phyloP scores from a whole-genome alignment of 2,888 invertebrate species.

The Athrips mouffetella region DNA sequence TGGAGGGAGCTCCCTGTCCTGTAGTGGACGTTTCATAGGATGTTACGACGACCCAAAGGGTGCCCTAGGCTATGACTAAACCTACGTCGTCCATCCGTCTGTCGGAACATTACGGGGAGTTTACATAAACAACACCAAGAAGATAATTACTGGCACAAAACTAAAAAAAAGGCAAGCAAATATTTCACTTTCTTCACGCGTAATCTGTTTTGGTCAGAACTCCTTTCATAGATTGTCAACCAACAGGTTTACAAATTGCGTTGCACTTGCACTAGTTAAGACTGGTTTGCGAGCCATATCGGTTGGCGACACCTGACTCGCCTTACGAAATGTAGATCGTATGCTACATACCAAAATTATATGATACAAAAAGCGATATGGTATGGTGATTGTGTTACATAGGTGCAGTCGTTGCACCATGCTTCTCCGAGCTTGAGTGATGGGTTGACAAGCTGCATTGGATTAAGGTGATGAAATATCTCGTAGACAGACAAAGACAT shows the following conservation, averaged over 20 bases:
- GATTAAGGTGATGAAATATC: not conserved
- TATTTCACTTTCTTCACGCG: no score
- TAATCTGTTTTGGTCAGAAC: not conserved
- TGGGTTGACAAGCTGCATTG: not conserved
- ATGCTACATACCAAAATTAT: slow-evolving; percentile 5
- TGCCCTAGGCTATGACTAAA: no score
- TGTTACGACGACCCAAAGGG: no score
- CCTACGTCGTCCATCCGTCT: no score
- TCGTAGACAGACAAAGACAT: no score
- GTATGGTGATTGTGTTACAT: slow-evolving; percentile 8
- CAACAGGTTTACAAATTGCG: slow-evolving; percentile 8
- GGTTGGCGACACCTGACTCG: slow-evolving; percentile 34
- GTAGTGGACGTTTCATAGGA: no score
- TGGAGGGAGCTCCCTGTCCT: no score
- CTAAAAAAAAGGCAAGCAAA: no score
- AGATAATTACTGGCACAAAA: no score
- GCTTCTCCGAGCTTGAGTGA: not conserved
- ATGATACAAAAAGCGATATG: slow-evolving; percentile 2
- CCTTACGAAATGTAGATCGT: slow-evolving; percentile 20
- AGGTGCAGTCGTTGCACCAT: slow-evolving; percentile 4
- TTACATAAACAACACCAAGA: no score
- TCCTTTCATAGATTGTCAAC: slow-evolving; percentile 2
- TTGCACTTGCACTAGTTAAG: slow-evolving; percentile 15
- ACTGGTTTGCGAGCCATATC: slow-evolving; percentile 5
- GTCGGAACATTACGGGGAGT: no score